Conservation (phyloP, 2,113 vertebrate species). For the Platysternon megacephalum region DNA sequence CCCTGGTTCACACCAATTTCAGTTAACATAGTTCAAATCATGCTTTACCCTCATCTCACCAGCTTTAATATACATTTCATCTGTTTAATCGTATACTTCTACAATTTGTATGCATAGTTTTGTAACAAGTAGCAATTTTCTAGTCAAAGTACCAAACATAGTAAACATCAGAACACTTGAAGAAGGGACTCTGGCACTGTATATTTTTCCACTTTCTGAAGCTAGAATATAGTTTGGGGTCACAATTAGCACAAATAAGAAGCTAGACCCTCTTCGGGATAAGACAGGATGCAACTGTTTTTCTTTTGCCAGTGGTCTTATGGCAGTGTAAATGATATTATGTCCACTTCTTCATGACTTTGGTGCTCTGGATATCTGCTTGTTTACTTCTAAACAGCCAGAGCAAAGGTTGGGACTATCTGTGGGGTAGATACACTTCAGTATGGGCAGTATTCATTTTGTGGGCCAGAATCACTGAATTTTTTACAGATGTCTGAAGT, state of each 20-base stretch:
- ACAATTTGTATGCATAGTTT: neutral
- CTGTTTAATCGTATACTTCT: neutral
- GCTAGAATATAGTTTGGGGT: neutral
- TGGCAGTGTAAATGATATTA: neutral
- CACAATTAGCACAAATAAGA: conserved; percentile 14
- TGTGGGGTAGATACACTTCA: neutral
- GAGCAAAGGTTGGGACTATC: neutral
- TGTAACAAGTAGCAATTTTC: neutral
- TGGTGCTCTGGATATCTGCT: neutral
- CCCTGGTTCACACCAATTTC: neutral
- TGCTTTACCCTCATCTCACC: neutral
- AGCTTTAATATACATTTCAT: neutral
- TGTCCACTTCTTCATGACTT: neutral
- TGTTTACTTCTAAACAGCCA: neutral
- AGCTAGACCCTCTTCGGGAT: neutral
- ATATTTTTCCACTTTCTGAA: neutral
- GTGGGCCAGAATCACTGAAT: rapidly evolving
- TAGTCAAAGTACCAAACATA: neutral
- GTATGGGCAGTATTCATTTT: neutral
- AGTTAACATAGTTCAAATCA: neutral
- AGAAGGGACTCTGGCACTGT: neutral
- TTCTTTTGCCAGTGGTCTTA: neutral
- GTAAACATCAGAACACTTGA: neutral
- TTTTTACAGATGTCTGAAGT: neutral
- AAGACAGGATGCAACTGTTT: neutral